A percentile compares a stretch with the other conserved stretches of the same genome.
Evolutionary conservation across 2,888 invertebrate species (phyloP).

Genomic region (Phrixothrix hirtus): DNA sequence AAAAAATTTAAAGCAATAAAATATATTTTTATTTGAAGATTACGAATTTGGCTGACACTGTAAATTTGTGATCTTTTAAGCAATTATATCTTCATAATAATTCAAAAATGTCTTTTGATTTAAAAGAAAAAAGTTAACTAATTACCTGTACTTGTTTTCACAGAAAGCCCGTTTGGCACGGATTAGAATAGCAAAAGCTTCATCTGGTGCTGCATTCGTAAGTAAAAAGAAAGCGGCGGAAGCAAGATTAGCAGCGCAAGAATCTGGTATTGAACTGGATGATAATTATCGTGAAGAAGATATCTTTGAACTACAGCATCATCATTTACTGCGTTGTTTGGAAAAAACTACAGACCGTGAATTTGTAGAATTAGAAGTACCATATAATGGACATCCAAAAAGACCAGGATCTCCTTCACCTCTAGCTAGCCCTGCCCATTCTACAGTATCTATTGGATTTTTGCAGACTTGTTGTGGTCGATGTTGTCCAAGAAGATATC

Average conservation of each 20-base stretch:
- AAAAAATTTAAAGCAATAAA: no score
- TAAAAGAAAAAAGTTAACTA: no score
- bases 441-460: conserved; percentile 65
- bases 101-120: not conserved
- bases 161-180: conserved; percentile 99
- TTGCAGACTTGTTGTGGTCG: conserved; percentile 81
- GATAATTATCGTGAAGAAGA: conserved; percentile 91
- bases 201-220: conserved; percentile 97
- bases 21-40: not conserved
- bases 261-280: conserved; percentile 89
- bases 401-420: conserved; percentile 89
- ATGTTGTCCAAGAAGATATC: conserved; percentile 87
- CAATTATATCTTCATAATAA: not conserved
- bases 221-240: conserved; percentile 99
- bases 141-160: conserved; percentile 49
- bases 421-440: conserved; percentile 84
- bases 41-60: no score
- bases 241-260: conserved; percentile 89
- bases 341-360: conserved; percentile 99
- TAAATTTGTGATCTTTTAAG: not conserved
- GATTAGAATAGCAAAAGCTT: conserved; percentile 98
- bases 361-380: conserved; percentile 94
- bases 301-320: conserved; percentile 98
- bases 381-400: conserved; percentile 92
- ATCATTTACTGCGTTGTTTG: conserved; percentile 94